Conservation (phyloP, 2,797 vertebrate genomes). For the Neoniphon sammara region DNA sequence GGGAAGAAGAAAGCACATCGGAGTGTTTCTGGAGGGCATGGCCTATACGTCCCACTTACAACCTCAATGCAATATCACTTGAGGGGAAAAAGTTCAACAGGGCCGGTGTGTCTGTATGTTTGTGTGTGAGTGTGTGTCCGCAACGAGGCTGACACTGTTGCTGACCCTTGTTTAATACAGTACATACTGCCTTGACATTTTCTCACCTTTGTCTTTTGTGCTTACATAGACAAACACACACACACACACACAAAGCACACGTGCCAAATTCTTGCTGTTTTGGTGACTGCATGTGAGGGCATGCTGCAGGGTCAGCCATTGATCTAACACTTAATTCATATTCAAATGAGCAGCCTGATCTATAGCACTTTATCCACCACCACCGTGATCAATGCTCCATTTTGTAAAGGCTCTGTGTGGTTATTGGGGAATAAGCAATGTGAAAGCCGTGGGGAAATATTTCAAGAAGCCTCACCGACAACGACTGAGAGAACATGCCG, state of each 20-base stretch:
- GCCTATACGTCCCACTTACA: neutral
- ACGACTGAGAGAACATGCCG: conserved; percentile 27
- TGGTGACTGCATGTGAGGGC: conserved; percentile 12
- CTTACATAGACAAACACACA: neutral
- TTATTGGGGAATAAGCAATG: conserved; percentile 54
- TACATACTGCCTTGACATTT: neutral
- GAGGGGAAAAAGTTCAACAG: neutral
- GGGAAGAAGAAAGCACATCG: too few species aligned
- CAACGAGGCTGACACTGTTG: neutral
- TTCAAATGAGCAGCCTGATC: conserved; percentile 68
- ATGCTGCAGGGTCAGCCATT: conserved; percentile 52
- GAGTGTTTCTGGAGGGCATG: neutral
- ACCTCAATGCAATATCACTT: neutral
- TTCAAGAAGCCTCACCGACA: conserved; percentile 28
- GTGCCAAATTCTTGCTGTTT: neutral
- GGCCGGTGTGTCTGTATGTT: neutral
- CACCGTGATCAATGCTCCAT: conserved; percentile 64
- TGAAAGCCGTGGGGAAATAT: conserved; percentile 35
- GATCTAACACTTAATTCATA: conserved; percentile 71
- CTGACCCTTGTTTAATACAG: neutral
- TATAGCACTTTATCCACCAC: conserved; percentile 39
- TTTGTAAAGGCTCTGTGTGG: conserved; percentile 38
- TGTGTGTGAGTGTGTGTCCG: neutral
- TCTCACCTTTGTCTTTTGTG: neutral
- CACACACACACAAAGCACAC: neutral